Base-by-base conservation (phyloP, 2,888 invertebrate species). In the Andrena fulva region DNA sequence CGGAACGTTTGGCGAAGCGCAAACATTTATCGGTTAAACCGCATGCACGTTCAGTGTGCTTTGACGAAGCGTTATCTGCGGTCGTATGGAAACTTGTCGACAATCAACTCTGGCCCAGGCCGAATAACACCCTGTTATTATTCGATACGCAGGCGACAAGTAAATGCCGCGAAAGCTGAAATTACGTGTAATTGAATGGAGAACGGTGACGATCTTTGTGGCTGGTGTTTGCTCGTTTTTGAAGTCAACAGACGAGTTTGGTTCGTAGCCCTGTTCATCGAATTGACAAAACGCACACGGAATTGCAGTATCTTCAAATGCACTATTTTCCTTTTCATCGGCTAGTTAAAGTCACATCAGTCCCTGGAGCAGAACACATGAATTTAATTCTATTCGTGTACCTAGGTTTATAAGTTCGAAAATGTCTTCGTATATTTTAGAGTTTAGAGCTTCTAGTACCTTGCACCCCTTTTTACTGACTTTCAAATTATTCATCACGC, bases 1-100 rank as follows among this genome's bases (percentile, higher is more conserved):
- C 86, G 86, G 85, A 86, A 87, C 83, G 82, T 82, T 89, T 82
- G 85, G 77, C 79, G 77, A 81, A 80, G 86, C 74, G 86, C 85
- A 88, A 88, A 82, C 72, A 82, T 82, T 82, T 82, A 82, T 82
- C 72, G 77, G 80, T 77, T 69, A 77, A 80, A 82, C 82, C 80
- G 64, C 82, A 69, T 54, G 64, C 70, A 54, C 62, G 50, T 71
- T 78, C 64, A 7, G 35, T 73, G 69, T 66, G 64, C 69, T 66
- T 66, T 69, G 76, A 72, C 80, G 69, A 73, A 48, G 64, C 80
- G 71, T 69, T 80, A 72, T 77, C 68, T 64, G 80, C 66, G 80
- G 69, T 69, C 69, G 60, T 72, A 66, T 73, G 76, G 54, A 69
- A 82, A 69, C 72, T 80, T 77, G 72, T 67, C 76, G 80, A 80